Base-by-base conservation (phyloP, 2,797 vertebrate species). In the Parambassis ranga region DNA sequence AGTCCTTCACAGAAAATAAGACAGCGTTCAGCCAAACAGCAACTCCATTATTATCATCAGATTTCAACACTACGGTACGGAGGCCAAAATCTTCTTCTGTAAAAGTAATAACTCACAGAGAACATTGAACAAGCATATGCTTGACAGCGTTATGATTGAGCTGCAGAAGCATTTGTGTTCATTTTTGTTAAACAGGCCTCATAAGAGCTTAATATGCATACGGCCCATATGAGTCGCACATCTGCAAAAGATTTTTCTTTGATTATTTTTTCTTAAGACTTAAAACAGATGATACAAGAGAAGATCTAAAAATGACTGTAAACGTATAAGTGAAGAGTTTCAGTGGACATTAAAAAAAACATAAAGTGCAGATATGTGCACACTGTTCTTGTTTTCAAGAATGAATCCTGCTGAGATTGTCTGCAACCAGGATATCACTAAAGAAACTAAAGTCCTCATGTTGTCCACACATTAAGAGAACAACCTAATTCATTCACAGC, bases 141-240 rank as follows among this genome's bases (percentile, higher is more conserved):
- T n/a, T n/a, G n/a, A n/a, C n/a, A n/a, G n/a, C n/a, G n/a, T n/a
- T n/a, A n/a, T n/a, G n/a, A n/a, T n/a, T n/a, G 16, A 5, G 18
- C 32, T 7, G 9, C 48, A 30, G 16, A 6, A 26, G 38, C 13
- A 4, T 31, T 53, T n/a, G n/a, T n/a, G 41, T 69, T 76, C 2
- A 32, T 71, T 79, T 52, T 75, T 60, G 19, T 49, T 74, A 42
- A 60, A 46, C 43, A 39, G 42, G 42, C 28, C 28, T 78, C 9
- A 20, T 51, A 51, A 35, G 51, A 46, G 37, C n/a, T n/a, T n/a
- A 69, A 47, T 2, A 19, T 59, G 27, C 61, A 65, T 27, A 48
- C 9, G 18, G 61, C 30, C 77, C 66, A 67, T 42, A 59, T 65
- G 70, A 74, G 68, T 19, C 49, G 55, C 64, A 79, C 78, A 80